phyloP scores from a whole-genome alignment of 2,797 vertebrate genomes.

The Clamator glandarius region DNA sequence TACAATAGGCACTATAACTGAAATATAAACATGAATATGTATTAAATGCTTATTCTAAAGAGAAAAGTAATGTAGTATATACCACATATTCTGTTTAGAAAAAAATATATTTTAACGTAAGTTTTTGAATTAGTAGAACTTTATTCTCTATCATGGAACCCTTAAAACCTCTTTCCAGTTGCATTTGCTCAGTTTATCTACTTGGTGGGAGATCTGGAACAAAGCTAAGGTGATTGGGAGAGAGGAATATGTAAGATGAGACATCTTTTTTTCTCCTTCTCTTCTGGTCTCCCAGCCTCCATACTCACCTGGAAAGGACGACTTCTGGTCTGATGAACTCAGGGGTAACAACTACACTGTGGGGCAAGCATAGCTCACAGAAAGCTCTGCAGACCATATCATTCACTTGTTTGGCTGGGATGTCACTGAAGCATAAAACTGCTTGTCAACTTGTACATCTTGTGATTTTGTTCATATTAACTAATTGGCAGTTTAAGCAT shows the following conservation, averaged over 20 bases:
- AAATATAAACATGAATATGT: neutral
- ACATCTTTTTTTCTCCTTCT: neutral
- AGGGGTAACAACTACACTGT: accelerated
- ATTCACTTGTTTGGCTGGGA: neutral
- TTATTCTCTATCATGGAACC: neutral
- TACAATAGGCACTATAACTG: neutral
- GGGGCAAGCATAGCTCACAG: neutral
- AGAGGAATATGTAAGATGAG: neutral
- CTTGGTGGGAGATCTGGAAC: neutral
- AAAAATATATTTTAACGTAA: neutral
- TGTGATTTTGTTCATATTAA: neutral
- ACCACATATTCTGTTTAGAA: accelerated
- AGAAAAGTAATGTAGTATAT: neutral
- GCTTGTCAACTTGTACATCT: neutral
- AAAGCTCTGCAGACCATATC: neutral
- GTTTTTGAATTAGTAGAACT: neutral
- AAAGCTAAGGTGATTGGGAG: neutral
- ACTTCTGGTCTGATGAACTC: neutral
- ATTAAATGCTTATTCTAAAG: neutral
- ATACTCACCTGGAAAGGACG: neutral
- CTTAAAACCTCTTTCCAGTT: neutral
- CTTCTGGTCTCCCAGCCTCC: neutral
- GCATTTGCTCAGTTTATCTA: neutral
- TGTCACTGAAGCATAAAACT: neutral
- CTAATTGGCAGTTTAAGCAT: neutral